phyloP scores from a whole-genome alignment of 2,888 invertebrate genomes.

The Leptogaster cylindrica region DNA sequence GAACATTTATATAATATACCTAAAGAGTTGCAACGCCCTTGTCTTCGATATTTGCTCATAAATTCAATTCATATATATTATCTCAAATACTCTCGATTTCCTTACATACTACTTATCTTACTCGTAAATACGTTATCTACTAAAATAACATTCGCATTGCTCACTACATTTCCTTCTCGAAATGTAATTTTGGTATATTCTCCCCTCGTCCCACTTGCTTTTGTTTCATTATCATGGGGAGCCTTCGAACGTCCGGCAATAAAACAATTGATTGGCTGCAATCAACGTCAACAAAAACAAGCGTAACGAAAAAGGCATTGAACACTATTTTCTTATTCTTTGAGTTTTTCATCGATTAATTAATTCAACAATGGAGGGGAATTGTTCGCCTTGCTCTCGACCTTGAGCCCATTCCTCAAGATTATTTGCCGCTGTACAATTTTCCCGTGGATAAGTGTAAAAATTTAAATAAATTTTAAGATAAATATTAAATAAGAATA shows the following conservation, averaged over 20 bases:
- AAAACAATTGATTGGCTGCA: neutral
- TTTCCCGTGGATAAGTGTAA: constrained; percentile 1
- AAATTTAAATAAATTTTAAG: constrained; percentile 8
- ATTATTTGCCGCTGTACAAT: neutral
- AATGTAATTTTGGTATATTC: too few species aligned
- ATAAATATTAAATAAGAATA: neutral
- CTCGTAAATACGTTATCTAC: neutral
- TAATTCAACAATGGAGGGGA: neutral
- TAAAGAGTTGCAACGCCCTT: neutral
- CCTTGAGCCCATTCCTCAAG: neutral
- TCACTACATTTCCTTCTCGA: too few species aligned
- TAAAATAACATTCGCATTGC: neutral
- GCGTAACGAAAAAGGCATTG: neutral
- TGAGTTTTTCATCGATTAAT: neutral
- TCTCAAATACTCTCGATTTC: neutral
- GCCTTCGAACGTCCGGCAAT: too few species aligned
- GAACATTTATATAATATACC: neutral
- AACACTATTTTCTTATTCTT: neutral
- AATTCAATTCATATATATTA: constrained; percentile 6
- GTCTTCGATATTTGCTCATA: neutral
- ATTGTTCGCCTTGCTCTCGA: neutral
- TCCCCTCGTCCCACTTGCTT: too few species aligned
- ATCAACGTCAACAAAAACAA: neutral
- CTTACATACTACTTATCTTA: neutral
- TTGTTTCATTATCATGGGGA: too few species aligned